phyloP scores from a whole-genome alignment of 2,888 invertebrate species.

The Tineola bisselliella region DNA sequence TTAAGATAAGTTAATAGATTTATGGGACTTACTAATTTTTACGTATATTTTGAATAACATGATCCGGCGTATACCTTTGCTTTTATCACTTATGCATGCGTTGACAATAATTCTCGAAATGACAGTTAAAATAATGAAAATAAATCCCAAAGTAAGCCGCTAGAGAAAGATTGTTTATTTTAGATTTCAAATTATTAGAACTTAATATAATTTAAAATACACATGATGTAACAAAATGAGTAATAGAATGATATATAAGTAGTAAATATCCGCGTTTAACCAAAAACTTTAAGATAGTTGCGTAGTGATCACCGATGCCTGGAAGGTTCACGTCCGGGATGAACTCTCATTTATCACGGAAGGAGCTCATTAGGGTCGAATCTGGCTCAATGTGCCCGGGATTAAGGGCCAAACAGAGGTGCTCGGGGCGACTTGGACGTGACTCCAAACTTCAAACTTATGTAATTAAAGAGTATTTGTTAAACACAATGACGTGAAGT shows the following conservation, averaged over 20 bases:
- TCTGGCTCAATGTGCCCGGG: conserved; percentile 51
- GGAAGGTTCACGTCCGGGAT: conserved; percentile 31
- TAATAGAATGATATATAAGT: neutral
- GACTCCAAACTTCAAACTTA: neutral
- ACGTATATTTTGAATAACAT: no score
- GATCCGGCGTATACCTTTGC: no score
- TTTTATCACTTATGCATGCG: no score
- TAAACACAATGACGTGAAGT: neutral
- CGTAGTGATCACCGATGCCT: conserved; percentile 50
- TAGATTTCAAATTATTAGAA: no score
- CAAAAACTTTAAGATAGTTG: conserved; percentile 38
- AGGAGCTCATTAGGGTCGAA: conserved; percentile 55
- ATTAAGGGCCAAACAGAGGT: conserved; percentile 40
- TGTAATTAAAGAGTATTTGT: neutral
- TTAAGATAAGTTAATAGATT: no score
- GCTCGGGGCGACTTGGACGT: conserved; percentile 2
- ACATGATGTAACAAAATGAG: no score
- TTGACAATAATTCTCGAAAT: no score
- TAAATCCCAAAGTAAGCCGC: no score
- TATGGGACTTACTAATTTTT: no score
- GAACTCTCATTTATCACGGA: conserved; percentile 50
- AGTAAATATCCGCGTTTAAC: neutral
- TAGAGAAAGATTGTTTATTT: no score
- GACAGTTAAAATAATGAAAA: no score
- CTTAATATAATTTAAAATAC: no score